Evolutionary conservation across 2,888 invertebrate genomes (phyloP).

Genomic region (Bombylius discolor): DNA sequence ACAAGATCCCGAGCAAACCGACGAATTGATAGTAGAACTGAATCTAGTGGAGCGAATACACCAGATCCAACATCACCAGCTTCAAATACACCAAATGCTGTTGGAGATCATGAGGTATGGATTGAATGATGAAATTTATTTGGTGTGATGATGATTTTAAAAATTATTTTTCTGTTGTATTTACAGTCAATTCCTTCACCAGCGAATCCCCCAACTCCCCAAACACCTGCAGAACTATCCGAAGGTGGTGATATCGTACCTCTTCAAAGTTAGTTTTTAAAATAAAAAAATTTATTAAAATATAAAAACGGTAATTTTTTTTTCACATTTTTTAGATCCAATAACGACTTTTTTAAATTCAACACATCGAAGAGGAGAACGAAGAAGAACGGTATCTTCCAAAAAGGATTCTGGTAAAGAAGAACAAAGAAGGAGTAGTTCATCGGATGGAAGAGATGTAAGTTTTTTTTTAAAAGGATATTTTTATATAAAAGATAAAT

Average conservation of each 20-base stretch:
- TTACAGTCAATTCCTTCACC: slow-evolving; percentile 33
- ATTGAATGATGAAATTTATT: neutral
- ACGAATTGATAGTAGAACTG: slow-evolving; percentile 53
- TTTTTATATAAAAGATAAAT: too few species aligned
- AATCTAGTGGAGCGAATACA: slow-evolving; percentile 60
- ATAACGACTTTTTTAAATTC: slow-evolving; percentile 2
- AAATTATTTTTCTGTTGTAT: neutral
- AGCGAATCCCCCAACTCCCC: slow-evolving; percentile 24
- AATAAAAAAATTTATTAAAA: neutral
- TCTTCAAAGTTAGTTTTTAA: slow-evolving; percentile 7
- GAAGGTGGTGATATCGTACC: slow-evolving; percentile 15
- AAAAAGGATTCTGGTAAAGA: slow-evolving; percentile 28
- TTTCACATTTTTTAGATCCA: neutral
- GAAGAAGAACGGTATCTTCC: slow-evolving; percentile 33
- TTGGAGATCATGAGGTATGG: slow-evolving; percentile 30
- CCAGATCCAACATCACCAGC: slow-evolving; percentile 55
- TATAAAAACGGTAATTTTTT: neutral
- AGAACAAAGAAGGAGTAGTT: slow-evolving; percentile 36
- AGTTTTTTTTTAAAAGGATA: slow-evolving; percentile 11
- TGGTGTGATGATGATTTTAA: neutral
- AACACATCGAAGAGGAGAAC: slow-evolving; percentile 23
- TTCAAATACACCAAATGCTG: slow-evolving; percentile 26
- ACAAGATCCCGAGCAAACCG: slow-evolving; percentile 46
- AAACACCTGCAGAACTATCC: slow-evolving; percentile 24
- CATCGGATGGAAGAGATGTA: slow-evolving; percentile 40